These are phyloP conservation scores for Paramuricea clavata DNA, from an alignment of 92 coral and sea anemone genomes.

Conservation along the genomic window DNA sequence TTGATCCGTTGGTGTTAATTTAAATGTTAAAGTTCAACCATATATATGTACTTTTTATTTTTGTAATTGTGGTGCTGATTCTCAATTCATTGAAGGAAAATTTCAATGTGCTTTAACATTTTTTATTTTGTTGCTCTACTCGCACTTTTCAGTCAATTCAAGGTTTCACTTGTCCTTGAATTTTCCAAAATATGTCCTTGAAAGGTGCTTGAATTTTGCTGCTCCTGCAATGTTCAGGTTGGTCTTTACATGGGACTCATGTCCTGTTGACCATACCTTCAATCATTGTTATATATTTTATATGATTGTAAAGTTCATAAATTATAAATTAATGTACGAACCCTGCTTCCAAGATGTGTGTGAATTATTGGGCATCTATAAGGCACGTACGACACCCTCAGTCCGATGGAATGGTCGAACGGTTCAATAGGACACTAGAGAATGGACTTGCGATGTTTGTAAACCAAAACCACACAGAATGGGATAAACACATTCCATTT, in stretches of 20 bases:
- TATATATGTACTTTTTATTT: not conserved
- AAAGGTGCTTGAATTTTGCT: slow-evolving; percentile 14
- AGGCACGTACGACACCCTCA: not conserved
- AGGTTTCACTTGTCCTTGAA: too few relatives aligned
- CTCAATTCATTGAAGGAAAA: not conserved
- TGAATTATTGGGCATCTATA: not conserved
- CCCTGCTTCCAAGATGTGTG: not conserved
- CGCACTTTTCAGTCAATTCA: not conserved
- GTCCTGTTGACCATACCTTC: too few relatives aligned
- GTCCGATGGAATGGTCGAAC: not conserved
- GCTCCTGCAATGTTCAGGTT: slow-evolving; percentile 7
- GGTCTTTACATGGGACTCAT: too few relatives aligned
- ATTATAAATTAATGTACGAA: too few relatives aligned
- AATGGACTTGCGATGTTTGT: not conserved
- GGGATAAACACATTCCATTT: slow-evolving; percentile 63
- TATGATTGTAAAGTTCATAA: too few relatives aligned
- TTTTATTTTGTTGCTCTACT: too few relatives aligned
- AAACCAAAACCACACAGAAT: slow-evolving; percentile 47
- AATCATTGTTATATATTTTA: too few relatives aligned
- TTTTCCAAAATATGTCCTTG: slow-evolving; percentile 8
- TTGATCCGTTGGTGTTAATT: slow-evolving; percentile 3
- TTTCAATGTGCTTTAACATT: not conserved
- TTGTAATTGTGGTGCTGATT: not conserved
- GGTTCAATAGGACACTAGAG: not conserved
- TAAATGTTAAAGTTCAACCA: slow-evolving; percentile 22